Base-by-base conservation (phyloP, 2,113 vertebrate species). In the Nanorana parkeri region DNA sequence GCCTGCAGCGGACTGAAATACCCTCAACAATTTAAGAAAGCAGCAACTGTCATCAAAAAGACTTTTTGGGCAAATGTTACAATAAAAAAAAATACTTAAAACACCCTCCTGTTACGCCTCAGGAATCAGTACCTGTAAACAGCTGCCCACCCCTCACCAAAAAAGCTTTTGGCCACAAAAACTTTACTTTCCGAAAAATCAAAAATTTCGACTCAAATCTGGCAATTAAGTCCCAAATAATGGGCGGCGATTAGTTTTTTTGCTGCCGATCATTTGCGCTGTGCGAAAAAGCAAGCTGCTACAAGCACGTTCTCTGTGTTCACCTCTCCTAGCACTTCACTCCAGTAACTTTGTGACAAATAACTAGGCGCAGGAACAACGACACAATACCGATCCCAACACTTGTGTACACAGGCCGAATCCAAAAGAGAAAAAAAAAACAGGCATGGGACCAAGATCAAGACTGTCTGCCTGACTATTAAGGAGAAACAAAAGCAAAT, bases 401-500 rank as follows among this genome's bases (percentile, higher is more conserved):
- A 17, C 79, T 11, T 66, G 69, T 65, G 69, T 81, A 81, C 68
- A 81, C 29, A 73, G 66, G 52, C 10, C n/a, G 26, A 0, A 52
- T 68, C 21, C 56, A n/a, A 23, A 17, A 21, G 60, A 11, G 13
- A 47, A 79, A 17, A 21, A 68, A 11, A 47, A 47, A 79, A 60
- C 66, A 56, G 77, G 24, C 77, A 32, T 26, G 54, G 26, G 5
- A 68, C 36, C 32, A n/a, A 17, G 5, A 28, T 52, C 26, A 41
- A 72, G 54, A 28, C 52, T 21, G 55, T n/a, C 78, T 29, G 67
- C 55, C 32, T 26, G 36, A 23, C 67, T 51, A 32, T 65, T 24
- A 73, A 19, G 10, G 24, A 32, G n/a, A 74, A 73, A 81, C 79
- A 81, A 81, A 81, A 81, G 69, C 79, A 74, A 81, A 81, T 66